Conservation (phyloP, 2,797 vertebrate genomes). For the Serranus cabrilla region DNA sequence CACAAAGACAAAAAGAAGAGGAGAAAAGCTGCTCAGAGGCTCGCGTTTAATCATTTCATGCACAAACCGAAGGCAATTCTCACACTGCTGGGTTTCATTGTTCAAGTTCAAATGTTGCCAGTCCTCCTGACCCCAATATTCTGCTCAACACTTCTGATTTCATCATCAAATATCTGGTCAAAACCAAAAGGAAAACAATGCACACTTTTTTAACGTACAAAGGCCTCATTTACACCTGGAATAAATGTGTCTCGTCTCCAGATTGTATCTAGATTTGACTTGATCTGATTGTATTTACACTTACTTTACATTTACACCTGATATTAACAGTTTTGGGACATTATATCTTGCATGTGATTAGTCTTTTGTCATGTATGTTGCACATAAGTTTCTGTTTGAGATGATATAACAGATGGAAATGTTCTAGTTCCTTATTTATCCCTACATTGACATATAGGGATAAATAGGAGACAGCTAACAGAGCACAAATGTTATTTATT, state of each 20-base stretch:
- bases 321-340: too few relatives aligned
- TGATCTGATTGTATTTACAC: too few relatives aligned
- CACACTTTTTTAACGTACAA: background rate
- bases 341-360: background rate
- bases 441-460: too few relatives aligned
- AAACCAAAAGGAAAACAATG: constrained; percentile 1
- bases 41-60: background rate
- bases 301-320: too few relatives aligned
- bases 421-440: too few relatives aligned
- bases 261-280: too few relatives aligned
- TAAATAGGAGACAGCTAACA: too few relatives aligned
- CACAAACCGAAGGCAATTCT: background rate
- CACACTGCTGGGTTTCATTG: background rate
- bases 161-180: background rate
- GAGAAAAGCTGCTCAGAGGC: background rate
- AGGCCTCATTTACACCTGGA: too few relatives aligned
- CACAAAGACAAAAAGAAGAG: too few relatives aligned
- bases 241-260: too few relatives aligned
- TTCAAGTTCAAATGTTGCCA: background rate
- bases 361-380: background rate
- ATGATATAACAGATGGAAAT: background rate
- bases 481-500: too few relatives aligned
- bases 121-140: background rate
- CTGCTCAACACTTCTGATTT: background rate
- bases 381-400: background rate